Conservation (phyloP, 2,888 invertebrate species). For the Macrophya annulata region DNA sequence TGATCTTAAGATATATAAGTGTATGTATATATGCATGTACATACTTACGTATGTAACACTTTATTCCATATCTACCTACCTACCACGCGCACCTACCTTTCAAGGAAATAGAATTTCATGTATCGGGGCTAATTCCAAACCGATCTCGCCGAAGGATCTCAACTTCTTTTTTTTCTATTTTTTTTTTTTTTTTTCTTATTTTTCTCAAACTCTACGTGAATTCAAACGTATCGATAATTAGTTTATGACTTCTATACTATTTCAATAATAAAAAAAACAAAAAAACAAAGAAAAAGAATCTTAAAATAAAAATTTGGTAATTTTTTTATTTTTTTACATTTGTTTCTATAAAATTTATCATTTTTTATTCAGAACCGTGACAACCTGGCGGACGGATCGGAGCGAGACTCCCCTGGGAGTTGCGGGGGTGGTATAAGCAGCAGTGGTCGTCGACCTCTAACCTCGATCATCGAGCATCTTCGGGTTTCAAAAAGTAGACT, state of each 20-base stretch:
- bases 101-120: constrained; percentile 42
- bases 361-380: constrained; percentile 70
- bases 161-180: background rate
- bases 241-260: too few relatives aligned
- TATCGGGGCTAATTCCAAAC: constrained; percentile 38
- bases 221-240: too few relatives aligned
- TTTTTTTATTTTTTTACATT: background rate
- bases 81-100: constrained; percentile 2
- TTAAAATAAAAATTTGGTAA: too few relatives aligned
- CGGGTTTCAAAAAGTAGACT: constrained; percentile 72
- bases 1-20: background rate
- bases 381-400: constrained; percentile 78
- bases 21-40: background rate
- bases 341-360: background rate
- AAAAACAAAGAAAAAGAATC: too few relatives aligned
- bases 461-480: constrained; percentile 77
- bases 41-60: background rate
- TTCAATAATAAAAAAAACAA: too few relatives aligned
- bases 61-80: background rate
- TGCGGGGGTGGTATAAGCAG: constrained; percentile 73
- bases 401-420: constrained; percentile 75
- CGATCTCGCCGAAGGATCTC: constrained; percentile 20
- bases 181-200: background rate
- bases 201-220: background rate
- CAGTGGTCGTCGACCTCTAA: constrained; percentile 74